These are phyloP conservation scores for Pseudoatta argentina DNA, from an alignment of 1,140 invertebrate genomes.

Conservation along the genomic window DNA sequence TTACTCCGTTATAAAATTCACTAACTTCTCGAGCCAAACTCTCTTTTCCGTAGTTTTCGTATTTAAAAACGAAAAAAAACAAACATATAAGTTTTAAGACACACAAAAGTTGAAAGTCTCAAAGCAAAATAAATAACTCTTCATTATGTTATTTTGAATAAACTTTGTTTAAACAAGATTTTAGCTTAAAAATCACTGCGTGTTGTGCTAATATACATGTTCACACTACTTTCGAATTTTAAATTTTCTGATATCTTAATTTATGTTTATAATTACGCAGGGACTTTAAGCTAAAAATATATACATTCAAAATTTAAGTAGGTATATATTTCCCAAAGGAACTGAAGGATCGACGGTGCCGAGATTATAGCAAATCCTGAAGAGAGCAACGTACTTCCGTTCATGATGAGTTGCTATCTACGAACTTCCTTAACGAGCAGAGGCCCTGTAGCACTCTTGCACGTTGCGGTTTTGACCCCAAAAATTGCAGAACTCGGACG, in stretches of 20 bases:
- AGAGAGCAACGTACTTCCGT: constrained; percentile 26
- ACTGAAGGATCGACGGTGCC: not conserved
- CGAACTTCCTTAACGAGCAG: constrained; percentile 24
- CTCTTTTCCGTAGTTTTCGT: not conserved
- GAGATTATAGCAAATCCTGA: not conserved
- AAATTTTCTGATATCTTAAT: not conserved
- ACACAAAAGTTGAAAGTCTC: not conserved
- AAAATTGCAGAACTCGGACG: constrained; percentile 30
- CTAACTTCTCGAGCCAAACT: not conserved
- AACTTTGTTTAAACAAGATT: not conserved
- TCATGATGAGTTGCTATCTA: not conserved
- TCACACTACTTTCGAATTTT: not conserved
- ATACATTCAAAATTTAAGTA: not conserved
- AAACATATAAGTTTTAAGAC: not conserved
- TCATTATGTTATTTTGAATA: not conserved
- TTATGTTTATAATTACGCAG: not conserved
- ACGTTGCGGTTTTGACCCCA: not conserved
- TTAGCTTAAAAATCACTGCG: not conserved
- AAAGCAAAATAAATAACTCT: not conserved
- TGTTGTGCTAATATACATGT: not conserved
- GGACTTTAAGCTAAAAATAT: not conserved
- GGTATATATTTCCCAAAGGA: not conserved
- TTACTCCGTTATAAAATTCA: constrained; percentile 30
- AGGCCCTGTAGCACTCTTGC: not conserved
- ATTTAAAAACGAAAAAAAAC: not conserved